Percentiles rank a stretch among this genome's conserved stretches.
phyloP scores from a whole-genome alignment of 2,888 invertebrate genomes.

The Amblyteles armatorius region DNA sequence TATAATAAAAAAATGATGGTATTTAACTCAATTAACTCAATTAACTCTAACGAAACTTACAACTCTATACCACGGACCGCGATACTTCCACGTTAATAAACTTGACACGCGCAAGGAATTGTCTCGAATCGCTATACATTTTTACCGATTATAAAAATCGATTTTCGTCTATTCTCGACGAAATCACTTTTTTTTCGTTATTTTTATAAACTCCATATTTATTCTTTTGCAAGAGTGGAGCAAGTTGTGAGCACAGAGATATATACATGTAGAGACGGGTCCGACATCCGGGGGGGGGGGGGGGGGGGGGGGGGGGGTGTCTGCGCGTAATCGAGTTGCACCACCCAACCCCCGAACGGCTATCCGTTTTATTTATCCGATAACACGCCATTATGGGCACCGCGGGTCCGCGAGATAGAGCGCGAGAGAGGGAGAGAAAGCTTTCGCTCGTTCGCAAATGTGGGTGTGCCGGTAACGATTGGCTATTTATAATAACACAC shows the following conservation, averaged over 20 bases:
- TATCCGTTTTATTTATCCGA: conserved; percentile 85
- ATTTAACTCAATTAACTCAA: too few species aligned
- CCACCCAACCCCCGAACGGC: conserved; percentile 72
- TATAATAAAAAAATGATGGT: too few species aligned
- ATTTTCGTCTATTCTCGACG: neutral
- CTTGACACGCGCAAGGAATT: neutral
- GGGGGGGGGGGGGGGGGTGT: conserved; percentile 71
- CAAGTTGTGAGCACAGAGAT: neutral
- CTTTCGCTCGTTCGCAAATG: conserved; percentile 73
- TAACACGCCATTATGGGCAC: conserved; percentile 84
- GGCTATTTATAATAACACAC: conserved; percentile 84
- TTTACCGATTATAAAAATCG: neutral
- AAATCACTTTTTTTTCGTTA: neutral
- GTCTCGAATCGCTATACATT: neutral
- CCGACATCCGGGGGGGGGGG: conserved; percentile 1
- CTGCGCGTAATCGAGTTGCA: conserved; percentile 83
- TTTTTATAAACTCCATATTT: neutral
- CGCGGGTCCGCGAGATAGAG: conserved; percentile 66
- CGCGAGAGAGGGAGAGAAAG: conserved; percentile 27
- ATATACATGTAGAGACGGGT: conserved; percentile 10
- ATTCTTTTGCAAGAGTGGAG: conserved; percentile 41
- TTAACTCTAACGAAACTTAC: too few species aligned
- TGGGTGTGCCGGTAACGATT: conserved; percentile 83
- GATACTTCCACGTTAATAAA: neutral
- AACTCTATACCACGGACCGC: too few species aligned